Conservation (phyloP, 2,888 invertebrate genomes). For the Polyommatus icarus region DNA sequence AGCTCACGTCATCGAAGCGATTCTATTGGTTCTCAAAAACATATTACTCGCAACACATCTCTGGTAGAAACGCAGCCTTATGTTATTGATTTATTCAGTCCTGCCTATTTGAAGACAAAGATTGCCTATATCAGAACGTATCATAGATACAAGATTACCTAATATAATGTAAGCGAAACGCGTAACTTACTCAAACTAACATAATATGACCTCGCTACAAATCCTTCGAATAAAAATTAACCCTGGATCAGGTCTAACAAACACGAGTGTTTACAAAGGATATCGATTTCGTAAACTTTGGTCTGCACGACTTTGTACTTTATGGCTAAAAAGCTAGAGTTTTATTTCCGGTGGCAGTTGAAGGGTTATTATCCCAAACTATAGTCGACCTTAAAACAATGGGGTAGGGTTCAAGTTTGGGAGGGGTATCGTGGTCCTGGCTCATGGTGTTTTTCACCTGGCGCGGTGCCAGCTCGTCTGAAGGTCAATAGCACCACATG, state of each 20-base stretch:
- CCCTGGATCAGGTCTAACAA: slow-evolving; percentile 23
- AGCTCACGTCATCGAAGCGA: too few species aligned
- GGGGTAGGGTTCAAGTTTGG: background rate
- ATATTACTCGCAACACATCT: too few species aligned
- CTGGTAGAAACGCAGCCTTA: too few species aligned
- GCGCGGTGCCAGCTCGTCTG: slow-evolving; percentile 38
- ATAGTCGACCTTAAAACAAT: background rate
- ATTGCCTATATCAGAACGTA: background rate
- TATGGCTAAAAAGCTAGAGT: background rate
- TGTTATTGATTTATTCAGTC: background rate
- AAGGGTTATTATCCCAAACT: background rate
- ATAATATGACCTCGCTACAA: background rate
- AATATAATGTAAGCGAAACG: background rate
- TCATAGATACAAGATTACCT: background rate
- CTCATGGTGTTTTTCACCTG: slow-evolving; percentile 33
- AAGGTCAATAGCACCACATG: slow-evolving; percentile 37
- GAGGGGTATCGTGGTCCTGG: background rate
- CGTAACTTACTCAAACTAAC: background rate
- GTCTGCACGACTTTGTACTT: background rate
- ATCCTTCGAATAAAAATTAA: slow-evolving; percentile 23
- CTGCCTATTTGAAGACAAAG: background rate
- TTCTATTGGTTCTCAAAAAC: too few species aligned
- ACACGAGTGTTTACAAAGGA: slow-evolving; percentile 19
- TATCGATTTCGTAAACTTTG: background rate
- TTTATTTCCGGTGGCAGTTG: background rate